Evolutionary conservation across 30 jellyfish, hydroid and myxozoan species (phyloP).

Genomic region (Aurelia aurita complex sp. Pacific): DNA sequence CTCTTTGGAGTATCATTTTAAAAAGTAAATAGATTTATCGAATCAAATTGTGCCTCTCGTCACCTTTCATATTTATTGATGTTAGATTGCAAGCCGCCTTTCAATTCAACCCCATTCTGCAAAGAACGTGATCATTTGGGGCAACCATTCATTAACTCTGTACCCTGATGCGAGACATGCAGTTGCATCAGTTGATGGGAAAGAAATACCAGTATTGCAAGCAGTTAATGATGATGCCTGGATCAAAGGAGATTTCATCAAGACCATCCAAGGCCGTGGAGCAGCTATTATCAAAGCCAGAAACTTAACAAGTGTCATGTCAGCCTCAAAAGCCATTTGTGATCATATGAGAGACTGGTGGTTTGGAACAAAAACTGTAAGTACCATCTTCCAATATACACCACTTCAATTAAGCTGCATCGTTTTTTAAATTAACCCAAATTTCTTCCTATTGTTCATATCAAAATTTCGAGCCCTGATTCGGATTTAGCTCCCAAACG

Average conservation of each 20-base stretch:
- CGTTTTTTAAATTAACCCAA: too few species aligned
- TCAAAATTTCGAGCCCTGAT: too few species aligned
- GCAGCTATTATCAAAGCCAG: slow-evolving; percentile 98
- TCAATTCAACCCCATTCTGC: slow-evolving; percentile 78
- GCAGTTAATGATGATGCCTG: slow-evolving; percentile 97
- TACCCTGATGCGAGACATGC: slow-evolving; percentile 99
- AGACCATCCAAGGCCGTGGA: slow-evolving; percentile 96
- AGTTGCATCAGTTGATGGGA: slow-evolving; percentile 76
- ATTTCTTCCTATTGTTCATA: too few species aligned
- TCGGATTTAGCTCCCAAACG: too few species aligned
- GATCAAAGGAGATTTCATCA: slow-evolving; percentile 93
- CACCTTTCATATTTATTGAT: background rate
- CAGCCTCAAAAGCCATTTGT: slow-evolving; percentile 99
- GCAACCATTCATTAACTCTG: slow-evolving; percentile 98
- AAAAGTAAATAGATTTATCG: background rate
- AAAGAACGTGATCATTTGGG: slow-evolving; percentile 97
- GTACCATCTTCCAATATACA: slow-evolving; percentile 2
- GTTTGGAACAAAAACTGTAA: slow-evolving; percentile 95
- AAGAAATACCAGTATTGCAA: slow-evolving; percentile 65
- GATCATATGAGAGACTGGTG: slow-evolving; percentile 98
- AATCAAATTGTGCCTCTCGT: background rate
- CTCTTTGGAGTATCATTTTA: too few species aligned
- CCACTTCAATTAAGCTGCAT: too few species aligned
- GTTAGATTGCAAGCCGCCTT: slow-evolving; percentile 79
- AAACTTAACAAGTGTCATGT: slow-evolving; percentile 99